Conservation (phyloP, 1,140 invertebrate genomes). For the Trinorchestia longiramus region DNA sequence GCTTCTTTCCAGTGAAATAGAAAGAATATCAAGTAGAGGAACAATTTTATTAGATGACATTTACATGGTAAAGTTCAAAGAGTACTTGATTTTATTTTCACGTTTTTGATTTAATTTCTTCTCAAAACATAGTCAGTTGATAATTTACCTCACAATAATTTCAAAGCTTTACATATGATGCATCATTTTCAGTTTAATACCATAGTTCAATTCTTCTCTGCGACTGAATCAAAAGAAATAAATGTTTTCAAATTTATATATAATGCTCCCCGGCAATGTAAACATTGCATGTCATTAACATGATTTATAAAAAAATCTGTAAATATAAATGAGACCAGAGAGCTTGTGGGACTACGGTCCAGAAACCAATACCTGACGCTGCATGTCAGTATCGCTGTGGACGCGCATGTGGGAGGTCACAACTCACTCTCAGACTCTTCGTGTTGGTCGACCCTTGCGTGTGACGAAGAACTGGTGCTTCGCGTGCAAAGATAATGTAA, state of each 20-base stretch:
- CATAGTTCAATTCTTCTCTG: no score
- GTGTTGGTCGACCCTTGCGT: conserved; percentile 11
- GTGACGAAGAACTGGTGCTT: conserved; percentile 34
- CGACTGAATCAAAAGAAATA: background rate
- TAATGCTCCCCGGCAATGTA: background rate
- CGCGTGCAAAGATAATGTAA: conserved; percentile 17
- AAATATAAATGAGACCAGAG: background rate
- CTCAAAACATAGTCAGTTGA: no score
- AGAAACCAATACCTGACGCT: background rate
- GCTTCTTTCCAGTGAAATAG: no score
- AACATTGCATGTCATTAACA: background rate
- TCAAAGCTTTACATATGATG: no score
- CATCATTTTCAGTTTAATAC: no score
- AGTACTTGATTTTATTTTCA: no score
- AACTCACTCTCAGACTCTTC: background rate
- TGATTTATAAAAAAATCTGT: background rate
- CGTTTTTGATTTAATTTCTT: no score
- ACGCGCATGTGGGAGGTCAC: background rate
- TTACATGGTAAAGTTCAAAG: no score
- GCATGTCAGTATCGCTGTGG: background rate
- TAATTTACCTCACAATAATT: no score
- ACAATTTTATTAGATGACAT: no score
- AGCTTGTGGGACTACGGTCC: background rate
- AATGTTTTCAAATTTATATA: background rate
- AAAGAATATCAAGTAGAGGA: no score